phyloP scores from a whole-genome alignment of 2,888 invertebrate species.

The Pollenia griseotomentosa region DNA sequence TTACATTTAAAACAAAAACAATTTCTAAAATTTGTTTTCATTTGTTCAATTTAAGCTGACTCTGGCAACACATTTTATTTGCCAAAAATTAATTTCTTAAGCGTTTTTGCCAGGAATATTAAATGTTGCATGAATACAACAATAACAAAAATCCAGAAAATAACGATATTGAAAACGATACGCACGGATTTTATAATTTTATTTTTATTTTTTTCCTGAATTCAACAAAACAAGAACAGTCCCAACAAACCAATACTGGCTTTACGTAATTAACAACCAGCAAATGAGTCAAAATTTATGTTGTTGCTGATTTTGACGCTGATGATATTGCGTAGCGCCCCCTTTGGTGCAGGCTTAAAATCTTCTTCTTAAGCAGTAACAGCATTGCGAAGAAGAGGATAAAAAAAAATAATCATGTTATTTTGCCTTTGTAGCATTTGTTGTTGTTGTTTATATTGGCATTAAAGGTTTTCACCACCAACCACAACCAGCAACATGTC shows the following conservation, averaged over 20 bases:
- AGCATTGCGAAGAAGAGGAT: background rate
- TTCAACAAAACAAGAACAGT: background rate
- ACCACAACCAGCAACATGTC: conserved; percentile 56
- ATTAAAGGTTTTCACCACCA: conserved; percentile 63
- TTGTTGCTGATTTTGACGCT: conserved; percentile 80
- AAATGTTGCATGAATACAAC: conserved; percentile 75
- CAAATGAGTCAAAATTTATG: conserved; percentile 82
- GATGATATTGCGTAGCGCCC: conserved; percentile 75
- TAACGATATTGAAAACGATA: background rate
- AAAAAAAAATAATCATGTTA: conserved; percentile 54
- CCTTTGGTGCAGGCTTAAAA: conserved; percentile 60
- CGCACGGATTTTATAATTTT: conserved; percentile 28
- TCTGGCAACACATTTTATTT: conserved; percentile 40
- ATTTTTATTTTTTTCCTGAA: conserved; percentile 17
- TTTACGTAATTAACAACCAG: conserved; percentile 73
- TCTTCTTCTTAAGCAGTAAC: conserved; percentile 22
- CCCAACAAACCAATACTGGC: conserved; percentile 55
- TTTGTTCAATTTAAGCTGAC: background rate
- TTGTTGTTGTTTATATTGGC: conserved; percentile 35
- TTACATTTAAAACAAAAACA: too few species aligned
- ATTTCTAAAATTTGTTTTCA: too few species aligned
- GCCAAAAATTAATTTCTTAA: conserved; percentile 43
- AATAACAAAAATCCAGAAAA: background rate
- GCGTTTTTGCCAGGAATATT: conserved; percentile 46
- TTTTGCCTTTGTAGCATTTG: conserved; percentile 19